Percentiles rank a stretch among this genome's conserved stretches.
Conservation (phyloP, 2,888 invertebrate genomes). For the Dolichopus griseipennis region DNA sequence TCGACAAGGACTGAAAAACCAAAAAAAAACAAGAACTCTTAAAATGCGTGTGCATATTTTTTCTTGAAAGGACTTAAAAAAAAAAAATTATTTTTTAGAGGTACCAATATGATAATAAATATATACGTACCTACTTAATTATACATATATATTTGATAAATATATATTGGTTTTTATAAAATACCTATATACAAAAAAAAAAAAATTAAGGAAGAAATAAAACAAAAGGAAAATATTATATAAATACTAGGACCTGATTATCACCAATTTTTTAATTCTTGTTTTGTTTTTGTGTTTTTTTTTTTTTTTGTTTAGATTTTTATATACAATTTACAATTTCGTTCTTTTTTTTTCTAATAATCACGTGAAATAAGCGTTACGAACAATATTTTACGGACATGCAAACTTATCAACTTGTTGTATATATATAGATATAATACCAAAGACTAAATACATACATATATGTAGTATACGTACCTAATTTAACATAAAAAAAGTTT, state of each 20-base stretch:
- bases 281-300: background rate
- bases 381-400: background rate
- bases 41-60: background rate
- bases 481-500: no score
- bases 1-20: background rate
- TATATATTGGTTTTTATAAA: background rate
- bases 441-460: no score
- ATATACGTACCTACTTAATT: background rate
- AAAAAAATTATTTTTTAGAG: no score
- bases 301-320: background rate
- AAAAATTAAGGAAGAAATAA: background rate
- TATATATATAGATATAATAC: background rate
- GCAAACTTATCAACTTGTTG: background rate
- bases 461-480: no score
- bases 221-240: background rate
- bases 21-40: background rate
- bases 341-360: background rate
- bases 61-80: background rate
- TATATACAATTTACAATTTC: background rate
- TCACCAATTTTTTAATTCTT: background rate
- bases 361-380: conserved; percentile 1
- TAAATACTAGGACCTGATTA: background rate
- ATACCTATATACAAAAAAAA: background rate
- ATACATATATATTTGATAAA: background rate
- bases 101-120: no score